These are phyloP conservation scores for Muricea muricata DNA, from an alignment of 92 coral and sea anemone genomes.

Conservation along the genomic window DNA sequence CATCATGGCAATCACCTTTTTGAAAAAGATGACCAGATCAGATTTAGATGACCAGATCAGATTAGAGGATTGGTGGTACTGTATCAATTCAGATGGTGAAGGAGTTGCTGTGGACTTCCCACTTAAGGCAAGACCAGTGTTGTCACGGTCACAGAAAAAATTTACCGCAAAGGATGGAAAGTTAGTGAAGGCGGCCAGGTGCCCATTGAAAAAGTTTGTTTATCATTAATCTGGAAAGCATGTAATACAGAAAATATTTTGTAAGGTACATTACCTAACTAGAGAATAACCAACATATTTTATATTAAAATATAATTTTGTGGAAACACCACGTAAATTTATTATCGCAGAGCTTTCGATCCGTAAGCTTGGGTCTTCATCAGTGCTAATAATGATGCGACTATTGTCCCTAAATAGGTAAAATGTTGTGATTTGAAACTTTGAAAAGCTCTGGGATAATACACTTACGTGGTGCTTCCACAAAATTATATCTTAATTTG, in stretches of 20 bases:
- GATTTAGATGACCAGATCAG: conserved; percentile 45
- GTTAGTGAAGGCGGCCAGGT: conserved; percentile 31
- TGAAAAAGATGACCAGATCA: conserved; percentile 32
- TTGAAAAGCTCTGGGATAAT: too few species aligned
- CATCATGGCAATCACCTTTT: conserved; percentile 58
- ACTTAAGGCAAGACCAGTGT: conserved; percentile 42
- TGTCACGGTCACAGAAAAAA: conserved; percentile 46
- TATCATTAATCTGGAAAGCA: neutral
- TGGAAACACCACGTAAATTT: too few species aligned
- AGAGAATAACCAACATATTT: too few species aligned
- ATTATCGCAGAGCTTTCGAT: too few species aligned
- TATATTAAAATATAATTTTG: too few species aligned
- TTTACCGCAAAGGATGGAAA: neutral
- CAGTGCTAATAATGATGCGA: too few species aligned
- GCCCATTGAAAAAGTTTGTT: conserved; percentile 45
- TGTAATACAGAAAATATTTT: neutral
- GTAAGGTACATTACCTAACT: neutral
- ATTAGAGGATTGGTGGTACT: too few species aligned
- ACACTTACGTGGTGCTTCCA: too few species aligned
- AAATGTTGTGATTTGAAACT: too few species aligned
- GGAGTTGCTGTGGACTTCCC: conserved; percentile 63
- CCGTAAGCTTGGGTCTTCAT: too few species aligned
- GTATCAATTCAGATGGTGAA: conserved; percentile 67
- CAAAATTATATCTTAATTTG: too few species aligned
- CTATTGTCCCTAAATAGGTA: too few species aligned